Conservation (phyloP, 2,113 vertebrate species). For the Columba livia region DNA sequence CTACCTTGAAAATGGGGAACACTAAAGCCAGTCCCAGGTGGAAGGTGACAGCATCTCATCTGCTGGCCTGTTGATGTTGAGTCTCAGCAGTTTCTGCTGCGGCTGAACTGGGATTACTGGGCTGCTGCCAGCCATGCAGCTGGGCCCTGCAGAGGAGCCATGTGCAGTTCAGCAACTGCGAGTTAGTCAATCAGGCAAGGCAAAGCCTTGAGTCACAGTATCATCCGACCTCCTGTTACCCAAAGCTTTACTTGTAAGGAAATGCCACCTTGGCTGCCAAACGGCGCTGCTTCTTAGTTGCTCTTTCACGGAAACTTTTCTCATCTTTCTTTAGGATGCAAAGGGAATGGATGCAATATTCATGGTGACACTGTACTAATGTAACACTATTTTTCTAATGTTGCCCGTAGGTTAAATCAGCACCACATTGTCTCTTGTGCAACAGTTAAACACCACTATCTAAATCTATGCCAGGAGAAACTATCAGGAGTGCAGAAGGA, state of each 20-base stretch:
- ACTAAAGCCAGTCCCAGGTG: neutral
- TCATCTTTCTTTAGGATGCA: neutral
- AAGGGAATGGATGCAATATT: neutral
- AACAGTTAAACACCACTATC: neutral
- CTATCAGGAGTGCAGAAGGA: neutral
- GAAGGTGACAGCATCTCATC: neutral
- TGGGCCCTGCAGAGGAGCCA: neutral
- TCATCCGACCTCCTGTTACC: neutral
- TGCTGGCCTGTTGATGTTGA: neutral
- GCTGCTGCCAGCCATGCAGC: neutral
- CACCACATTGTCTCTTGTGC: neutral
- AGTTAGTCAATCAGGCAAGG: neutral
- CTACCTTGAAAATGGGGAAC: neutral
- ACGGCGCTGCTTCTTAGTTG: accelerated
- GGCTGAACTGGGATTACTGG: neutral
- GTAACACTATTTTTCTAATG: neutral
- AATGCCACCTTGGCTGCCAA: neutral
- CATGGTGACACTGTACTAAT: accelerated
- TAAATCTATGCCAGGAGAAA: neutral
- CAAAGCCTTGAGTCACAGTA: neutral
- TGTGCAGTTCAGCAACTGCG: neutral
- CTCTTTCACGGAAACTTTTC: neutral
- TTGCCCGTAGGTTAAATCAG: neutral
- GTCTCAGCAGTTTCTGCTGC: neutral
- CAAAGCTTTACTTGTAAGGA: neutral